Conservation (phyloP, 2,113 vertebrate species). For the Turdus rufiventris region DNA sequence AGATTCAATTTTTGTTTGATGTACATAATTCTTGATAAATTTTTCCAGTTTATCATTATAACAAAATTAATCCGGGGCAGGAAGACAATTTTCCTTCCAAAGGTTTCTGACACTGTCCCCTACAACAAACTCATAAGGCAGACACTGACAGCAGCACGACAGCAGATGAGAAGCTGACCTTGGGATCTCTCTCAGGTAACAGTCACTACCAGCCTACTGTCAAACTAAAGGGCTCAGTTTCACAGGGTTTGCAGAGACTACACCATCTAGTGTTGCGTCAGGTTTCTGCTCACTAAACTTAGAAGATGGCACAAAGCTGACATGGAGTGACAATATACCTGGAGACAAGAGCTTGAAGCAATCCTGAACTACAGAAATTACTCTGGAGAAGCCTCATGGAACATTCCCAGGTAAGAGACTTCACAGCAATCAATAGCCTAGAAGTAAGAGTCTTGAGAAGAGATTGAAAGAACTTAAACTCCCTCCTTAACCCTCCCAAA, state of each 20-base stretch:
- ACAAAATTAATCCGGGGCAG: not conserved
- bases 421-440: not conserved
- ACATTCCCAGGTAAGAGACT: not conserved
- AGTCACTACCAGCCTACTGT: not conserved
- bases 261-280: not conserved
- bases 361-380: not conserved
- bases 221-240: not conserved
- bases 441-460: not conserved
- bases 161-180: not conserved
- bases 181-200: not conserved
- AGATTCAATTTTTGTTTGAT: not conserved
- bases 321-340: not conserved
- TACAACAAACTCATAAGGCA: not conserved
- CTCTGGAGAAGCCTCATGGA: not conserved
- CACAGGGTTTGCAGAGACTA: not conserved
- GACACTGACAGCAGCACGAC: not conserved
- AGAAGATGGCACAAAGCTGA: not conserved
- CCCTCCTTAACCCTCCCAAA: not conserved
- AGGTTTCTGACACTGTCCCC: not conserved
- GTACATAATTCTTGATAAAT: not conserved
- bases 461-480: not conserved
- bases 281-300: not conserved
- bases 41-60: not conserved
- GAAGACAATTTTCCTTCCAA: not conserved
- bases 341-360: not conserved